Conservation (phyloP, 2,113 vertebrate species). For the Hirundichthys speculiger region DNA sequence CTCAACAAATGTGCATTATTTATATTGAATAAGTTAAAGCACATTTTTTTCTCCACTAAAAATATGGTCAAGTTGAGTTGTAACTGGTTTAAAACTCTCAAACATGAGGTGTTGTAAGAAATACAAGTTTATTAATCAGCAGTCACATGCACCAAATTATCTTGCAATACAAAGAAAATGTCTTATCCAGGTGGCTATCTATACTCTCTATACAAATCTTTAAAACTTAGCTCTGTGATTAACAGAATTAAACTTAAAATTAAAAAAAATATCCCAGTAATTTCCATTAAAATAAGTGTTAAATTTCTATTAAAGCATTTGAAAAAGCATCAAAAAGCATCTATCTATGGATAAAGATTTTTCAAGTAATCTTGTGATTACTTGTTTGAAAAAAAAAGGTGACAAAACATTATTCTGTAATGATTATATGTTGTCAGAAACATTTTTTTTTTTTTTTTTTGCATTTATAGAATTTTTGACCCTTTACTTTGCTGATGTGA, state of each 20-base stretch:
- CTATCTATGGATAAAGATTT: neutral
- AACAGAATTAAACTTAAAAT: neutral
- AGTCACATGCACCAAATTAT: slow-evolving; percentile 6
- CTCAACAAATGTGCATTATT: neutral
- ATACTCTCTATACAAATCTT: neutral
- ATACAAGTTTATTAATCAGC: slow-evolving; percentile 50
- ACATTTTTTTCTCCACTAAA: neutral
- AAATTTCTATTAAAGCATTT: slow-evolving; percentile 5
- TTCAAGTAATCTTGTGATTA: no score
- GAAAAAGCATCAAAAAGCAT: neutral
- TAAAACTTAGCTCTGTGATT: neutral
- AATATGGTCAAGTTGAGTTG: neutral
- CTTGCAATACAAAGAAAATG: slow-evolving; percentile 9
- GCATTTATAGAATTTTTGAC: no score
- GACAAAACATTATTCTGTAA: neutral
- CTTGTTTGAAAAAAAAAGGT: slow-evolving; percentile 11
- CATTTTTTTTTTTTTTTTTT: no score
- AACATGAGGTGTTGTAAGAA: slow-evolving; percentile 13
- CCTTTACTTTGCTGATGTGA: no score
- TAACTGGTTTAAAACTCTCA: neutral
- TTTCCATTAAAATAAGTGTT: no score
- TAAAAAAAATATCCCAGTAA: no score
- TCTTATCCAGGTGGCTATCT: neutral
- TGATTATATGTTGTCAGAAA: no score
- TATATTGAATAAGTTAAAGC: neutral